phyloP scores from a whole-genome alignment of 2,113 vertebrate genomes.

The Ariopsis seemanni region DNA sequence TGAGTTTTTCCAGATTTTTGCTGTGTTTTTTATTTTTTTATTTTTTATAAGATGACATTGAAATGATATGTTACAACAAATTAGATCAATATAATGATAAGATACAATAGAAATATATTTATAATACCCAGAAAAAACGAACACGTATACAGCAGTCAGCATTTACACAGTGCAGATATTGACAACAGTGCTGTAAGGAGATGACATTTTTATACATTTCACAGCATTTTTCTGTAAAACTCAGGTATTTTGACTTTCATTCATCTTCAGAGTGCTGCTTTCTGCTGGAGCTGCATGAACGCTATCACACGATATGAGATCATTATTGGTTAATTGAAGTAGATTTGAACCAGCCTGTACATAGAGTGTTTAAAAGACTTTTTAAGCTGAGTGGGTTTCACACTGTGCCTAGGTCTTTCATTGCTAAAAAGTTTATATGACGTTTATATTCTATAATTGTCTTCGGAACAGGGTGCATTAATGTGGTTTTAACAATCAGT shows the following conservation, averaged over 20 bases:
- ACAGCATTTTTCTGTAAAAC: neutral
- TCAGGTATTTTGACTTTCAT: no score
- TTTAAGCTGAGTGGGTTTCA: neutral
- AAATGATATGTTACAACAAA: neutral
- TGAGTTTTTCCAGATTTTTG: neutral
- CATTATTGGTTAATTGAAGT: neutral
- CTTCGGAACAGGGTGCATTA: neutral
- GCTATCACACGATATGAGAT: neutral
- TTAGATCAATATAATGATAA: no score
- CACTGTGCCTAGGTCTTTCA: neutral
- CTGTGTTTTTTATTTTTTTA: neutral
- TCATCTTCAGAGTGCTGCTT: neutral
- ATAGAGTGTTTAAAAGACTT: slow-evolving; percentile 30
- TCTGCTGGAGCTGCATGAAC: neutral
- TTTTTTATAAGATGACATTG: neutral
- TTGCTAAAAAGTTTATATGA: neutral
- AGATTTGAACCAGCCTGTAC: neutral
- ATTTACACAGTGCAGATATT: neutral
- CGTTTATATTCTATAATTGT: neutral
- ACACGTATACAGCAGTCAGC: neutral
- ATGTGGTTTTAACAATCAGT: slow-evolving; percentile 16
- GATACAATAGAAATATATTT: neutral
- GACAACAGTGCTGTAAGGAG: neutral
- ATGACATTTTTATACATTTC: neutral
- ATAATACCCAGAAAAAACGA: neutral